A percentile compares a stretch with the other conserved stretches of the same genome.
Conservation (phyloP, 2,888 invertebrate species). For the Andrena haemorrhoa region DNA sequence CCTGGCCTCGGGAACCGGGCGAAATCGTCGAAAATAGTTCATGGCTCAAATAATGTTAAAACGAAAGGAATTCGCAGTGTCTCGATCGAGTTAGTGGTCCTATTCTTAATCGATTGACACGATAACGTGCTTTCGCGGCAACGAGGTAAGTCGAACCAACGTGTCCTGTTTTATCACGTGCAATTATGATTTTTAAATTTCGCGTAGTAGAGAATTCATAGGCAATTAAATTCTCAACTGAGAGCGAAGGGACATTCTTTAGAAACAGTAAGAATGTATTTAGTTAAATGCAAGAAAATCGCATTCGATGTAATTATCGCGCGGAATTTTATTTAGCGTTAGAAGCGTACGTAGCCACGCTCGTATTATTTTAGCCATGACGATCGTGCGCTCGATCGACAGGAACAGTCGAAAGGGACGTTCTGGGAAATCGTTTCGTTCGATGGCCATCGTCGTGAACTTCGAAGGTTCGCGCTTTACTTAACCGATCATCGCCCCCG, state of each 20-base stretch:
- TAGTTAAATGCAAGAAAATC: too few relatives aligned
- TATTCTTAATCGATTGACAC: slow-evolving; percentile 13
- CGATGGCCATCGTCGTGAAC: not conserved
- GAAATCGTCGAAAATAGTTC: slow-evolving; percentile 7
- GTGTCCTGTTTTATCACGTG: not conserved
- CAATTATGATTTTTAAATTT: slow-evolving; percentile 13
- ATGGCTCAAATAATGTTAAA: slow-evolving; percentile 45
- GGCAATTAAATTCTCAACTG: not conserved
- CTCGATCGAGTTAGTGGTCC: not conserved
- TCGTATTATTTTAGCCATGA: slow-evolving; percentile 51
- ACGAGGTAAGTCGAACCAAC: slow-evolving; percentile 51
- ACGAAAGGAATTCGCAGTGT: not conserved
- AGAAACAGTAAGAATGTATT: too few relatives aligned
- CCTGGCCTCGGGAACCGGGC: not conserved
- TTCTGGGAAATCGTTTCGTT: not conserved
- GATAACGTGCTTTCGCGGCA: slow-evolving; percentile 16
- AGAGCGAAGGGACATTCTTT: too few relatives aligned
- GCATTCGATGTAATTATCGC: too few relatives aligned
- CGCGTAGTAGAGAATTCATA: not conserved
- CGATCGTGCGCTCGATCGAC: not conserved
- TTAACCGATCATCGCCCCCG: slow-evolving; percentile 30
- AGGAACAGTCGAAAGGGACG: not conserved
- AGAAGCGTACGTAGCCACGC: not conserved
- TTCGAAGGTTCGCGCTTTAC: slow-evolving; percentile 27
- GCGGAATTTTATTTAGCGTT: too few relatives aligned